Evolutionary conservation across 2,113 vertebrate species (phyloP).

Genomic region (Seriola aureovittata): DNA sequence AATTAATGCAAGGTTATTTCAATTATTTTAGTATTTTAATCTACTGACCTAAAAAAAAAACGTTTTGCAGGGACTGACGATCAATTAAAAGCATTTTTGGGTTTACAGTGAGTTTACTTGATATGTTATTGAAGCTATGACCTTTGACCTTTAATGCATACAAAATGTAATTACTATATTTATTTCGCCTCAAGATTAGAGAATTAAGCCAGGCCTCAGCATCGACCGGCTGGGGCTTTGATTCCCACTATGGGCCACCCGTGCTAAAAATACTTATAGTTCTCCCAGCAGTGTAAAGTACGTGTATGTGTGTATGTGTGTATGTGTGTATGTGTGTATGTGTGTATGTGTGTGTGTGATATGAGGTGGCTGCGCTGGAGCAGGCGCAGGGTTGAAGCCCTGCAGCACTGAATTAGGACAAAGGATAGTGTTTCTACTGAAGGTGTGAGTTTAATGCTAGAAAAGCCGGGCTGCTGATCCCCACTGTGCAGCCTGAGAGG

Average conservation of each 20-base stretch:
- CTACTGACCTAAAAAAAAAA: not conserved
- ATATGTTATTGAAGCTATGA: not conserved
- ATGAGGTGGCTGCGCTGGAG: not conserved
- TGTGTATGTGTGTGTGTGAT: constrained; percentile 24
- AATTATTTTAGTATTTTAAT: not conserved
- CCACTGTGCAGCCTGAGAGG: constrained; percentile 18
- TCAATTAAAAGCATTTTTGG: too few relatives aligned
- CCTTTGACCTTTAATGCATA: not conserved
- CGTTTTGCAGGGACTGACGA: too few relatives aligned
- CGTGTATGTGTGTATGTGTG: not conserved
- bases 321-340: too few relatives aligned
- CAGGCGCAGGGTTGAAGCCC: constrained; percentile 2
- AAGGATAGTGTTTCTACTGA: constrained; percentile 52
- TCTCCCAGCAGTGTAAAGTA: constrained; percentile 15
- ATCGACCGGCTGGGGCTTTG: not conserved
- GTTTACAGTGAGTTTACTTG: not conserved
- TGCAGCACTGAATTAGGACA: constrained; percentile 38
- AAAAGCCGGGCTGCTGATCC: constrained; percentile 49
- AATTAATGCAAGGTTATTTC: not conserved
- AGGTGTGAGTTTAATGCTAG: constrained; percentile 60
- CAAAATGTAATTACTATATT: not conserved
- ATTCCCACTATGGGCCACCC: constrained; percentile 1
- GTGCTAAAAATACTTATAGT: constrained; percentile 42
- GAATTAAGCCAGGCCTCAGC: not conserved
- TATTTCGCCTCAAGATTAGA: constrained; percentile 22